Evolutionary conservation across 2,888 invertebrate genomes (phyloP), one percentile per base, ranked within the genome.

Genomic region (Polia nebulosa): DNA sequence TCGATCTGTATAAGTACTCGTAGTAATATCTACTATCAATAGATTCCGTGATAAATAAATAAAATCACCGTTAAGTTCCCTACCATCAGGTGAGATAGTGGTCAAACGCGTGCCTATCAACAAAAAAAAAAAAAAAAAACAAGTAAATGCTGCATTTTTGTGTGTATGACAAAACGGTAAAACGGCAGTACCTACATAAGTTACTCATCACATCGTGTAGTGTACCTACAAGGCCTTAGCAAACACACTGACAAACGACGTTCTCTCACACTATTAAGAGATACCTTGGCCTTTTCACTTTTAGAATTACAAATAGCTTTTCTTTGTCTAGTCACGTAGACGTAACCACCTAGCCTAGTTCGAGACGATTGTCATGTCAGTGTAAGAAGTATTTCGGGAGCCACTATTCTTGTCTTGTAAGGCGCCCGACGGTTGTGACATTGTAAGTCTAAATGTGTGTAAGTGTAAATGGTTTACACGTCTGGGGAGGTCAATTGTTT

Each of bases 311-410:
- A 49, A 76, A 66, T 53, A 32, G 9, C 29, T 51, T 70, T 65
- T 44, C 71, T 47, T 25, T 20, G 27, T 72, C 22, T 59, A 17
- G 27, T 32, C 36, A n/a, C 27, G 27, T 27, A 61, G n/a, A 9
- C 8, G 6, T 4, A 55, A 11, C 25, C 34, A 39, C 15, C 36
- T 51, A 58, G 20, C 15, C 56, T 62, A 58, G 62, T 65, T 49
- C 62, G 20, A 57, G 25, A 45, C 36, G 49, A 69, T 63, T 66
- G 68, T 63, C 62, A 72, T 15, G 45, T 47, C 41, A 17, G 8
- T 27, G 47, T 65, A 51, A 55, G 72, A 72, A 65, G 63, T 73
- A 78, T 79, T 81, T 65, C 17, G 11, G 36, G 55, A 7, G 25
- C 9, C 11, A 13, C 73, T 81, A 77, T 81, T 79, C 45, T 57